phyloP scores from a whole-genome alignment of 2,797 vertebrate genomes.

The Pempheris klunzingeri region DNA sequence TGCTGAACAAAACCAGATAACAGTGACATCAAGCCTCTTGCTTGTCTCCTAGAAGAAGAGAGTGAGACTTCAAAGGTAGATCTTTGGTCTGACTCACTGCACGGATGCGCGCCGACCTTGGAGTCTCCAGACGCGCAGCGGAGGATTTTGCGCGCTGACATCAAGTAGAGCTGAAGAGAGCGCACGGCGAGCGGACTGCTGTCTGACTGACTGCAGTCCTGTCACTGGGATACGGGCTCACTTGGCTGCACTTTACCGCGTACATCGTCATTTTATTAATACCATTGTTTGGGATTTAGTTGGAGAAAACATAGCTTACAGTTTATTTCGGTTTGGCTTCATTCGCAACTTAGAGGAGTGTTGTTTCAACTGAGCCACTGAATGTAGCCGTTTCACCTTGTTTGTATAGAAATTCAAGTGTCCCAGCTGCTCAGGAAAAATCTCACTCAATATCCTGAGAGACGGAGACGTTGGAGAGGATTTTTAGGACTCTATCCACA shows the following conservation, averaged over 20 bases:
- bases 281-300: conserved; percentile 22
- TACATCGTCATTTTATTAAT: not conserved
- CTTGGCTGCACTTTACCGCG: conserved; percentile 27
- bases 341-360: conserved; percentile 57
- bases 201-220: conserved; percentile 49
- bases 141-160: conserved; percentile 73
- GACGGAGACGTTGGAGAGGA: conserved; percentile 49
- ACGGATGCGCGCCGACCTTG: conserved; percentile 62
- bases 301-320: not conserved
- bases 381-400: conserved; percentile 15
- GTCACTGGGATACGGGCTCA: conserved; percentile 45
- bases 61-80: conserved; percentile 46
- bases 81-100: conserved; percentile 44
- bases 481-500: conserved; percentile 51
- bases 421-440: conserved; percentile 35
- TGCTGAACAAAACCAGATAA: conserved; percentile 41
- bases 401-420: conserved; percentile 42
- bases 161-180: conserved; percentile 53
- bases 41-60: conserved; percentile 46
- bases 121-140: conserved; percentile 67
- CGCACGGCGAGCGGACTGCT: conserved; percentile 52
- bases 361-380: conserved; percentile 22
- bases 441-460: conserved; percentile 35
- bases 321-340: conserved; percentile 39
- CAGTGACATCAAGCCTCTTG: conserved; percentile 54